Conservation (phyloP, 2,113 vertebrate species). For the Pitta sordida region DNA sequence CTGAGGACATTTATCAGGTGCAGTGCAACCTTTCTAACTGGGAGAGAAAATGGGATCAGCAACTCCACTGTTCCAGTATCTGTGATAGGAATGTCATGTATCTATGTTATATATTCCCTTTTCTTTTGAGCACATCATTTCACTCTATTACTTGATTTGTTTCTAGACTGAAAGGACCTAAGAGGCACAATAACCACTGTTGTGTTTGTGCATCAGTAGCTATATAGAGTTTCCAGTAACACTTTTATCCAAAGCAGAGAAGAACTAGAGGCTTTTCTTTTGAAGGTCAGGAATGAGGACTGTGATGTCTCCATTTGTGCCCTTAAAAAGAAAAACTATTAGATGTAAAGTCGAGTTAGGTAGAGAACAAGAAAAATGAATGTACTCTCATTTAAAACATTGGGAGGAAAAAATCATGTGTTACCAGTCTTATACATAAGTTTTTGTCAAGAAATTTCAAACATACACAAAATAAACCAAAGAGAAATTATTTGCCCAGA, state of each 20-base stretch:
- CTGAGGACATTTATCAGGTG: background rate
- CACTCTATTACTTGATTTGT: background rate
- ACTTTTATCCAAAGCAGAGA: background rate
- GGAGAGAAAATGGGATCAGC: background rate
- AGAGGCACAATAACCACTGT: background rate
- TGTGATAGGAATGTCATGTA: background rate
- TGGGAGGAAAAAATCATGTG: background rate
- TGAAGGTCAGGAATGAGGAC: background rate
- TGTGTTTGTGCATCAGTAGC: background rate
- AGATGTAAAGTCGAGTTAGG: background rate
- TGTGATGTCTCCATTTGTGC: background rate
- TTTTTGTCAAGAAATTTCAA: background rate
- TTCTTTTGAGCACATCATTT: background rate
- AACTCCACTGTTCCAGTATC: background rate
- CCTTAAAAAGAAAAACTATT: background rate
- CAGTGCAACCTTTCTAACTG: background rate
- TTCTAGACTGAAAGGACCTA: background rate
- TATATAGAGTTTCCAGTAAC: background rate
- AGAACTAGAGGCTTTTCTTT: background rate
- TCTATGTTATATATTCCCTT: background rate
- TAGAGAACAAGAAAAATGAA: background rate
- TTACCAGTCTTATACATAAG: background rate
- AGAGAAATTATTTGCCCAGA: background rate
- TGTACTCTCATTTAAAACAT: background rate
- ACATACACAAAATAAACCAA: background rate